A percentile compares a stretch with the other conserved stretches of the same genome.
Conservation (phyloP, 2,113 vertebrate genomes). For the Bos javanicus region DNA sequence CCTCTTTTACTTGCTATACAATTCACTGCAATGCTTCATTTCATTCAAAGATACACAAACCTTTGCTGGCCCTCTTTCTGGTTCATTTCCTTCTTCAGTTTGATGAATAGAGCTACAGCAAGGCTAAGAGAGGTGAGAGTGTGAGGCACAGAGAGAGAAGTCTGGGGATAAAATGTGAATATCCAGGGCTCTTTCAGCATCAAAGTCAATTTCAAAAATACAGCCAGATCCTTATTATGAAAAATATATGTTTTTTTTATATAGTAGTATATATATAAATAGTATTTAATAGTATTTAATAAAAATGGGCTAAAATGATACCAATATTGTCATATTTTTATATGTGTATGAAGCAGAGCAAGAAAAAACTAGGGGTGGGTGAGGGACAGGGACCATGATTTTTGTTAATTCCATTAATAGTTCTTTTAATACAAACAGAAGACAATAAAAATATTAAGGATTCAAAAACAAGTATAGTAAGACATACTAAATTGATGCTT, state of each 20-base stretch:
- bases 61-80: constrained; percentile 38
- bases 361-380: background rate
- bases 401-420: background rate
- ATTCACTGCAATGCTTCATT: constrained; percentile 32
- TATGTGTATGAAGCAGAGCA: background rate
- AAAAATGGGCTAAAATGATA: background rate
- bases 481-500: background rate
- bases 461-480: background rate
- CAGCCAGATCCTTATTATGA: background rate
- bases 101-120: background rate
- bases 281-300: background rate
- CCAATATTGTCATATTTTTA: background rate
- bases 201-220: constrained; percentile 39
- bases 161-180: constrained; percentile 31
- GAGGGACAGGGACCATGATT: background rate
- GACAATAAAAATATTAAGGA: background rate
- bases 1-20: constrained; percentile 46
- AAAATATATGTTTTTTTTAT: background rate
- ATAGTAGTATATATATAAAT: no score
- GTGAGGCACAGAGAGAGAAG: background rate
- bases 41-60: constrained; percentile 56
- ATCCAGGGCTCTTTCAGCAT: constrained; percentile 5
- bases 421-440: background rate
- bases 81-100: constrained; percentile 66
- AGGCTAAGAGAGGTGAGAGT: background rate